Conservation (phyloP, 2,113 vertebrate species). For the Helogale parvula region DNA sequence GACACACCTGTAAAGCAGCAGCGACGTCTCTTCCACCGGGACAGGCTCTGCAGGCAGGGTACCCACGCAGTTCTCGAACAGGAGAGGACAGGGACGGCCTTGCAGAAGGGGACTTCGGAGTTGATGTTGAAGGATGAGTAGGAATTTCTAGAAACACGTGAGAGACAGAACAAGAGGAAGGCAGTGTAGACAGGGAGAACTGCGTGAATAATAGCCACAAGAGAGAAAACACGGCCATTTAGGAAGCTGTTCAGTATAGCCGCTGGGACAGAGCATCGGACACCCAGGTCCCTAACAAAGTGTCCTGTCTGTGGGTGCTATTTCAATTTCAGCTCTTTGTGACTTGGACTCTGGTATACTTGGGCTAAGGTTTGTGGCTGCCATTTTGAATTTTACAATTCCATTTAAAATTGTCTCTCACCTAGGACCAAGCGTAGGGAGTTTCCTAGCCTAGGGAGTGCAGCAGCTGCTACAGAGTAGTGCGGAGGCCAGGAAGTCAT, state of each 20-base stretch:
- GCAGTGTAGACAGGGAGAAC: neutral
- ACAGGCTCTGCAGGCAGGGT: neutral
- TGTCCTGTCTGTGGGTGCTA: neutral
- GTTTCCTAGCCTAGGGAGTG: constrained; percentile 49
- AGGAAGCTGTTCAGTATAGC: neutral
- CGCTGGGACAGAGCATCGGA: neutral
- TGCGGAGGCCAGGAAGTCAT: neutral
- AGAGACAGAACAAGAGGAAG: neutral
- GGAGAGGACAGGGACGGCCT: neutral
- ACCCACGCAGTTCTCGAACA: neutral
- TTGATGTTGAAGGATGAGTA: neutral
- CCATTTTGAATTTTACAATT: constrained; percentile 48
- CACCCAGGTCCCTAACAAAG: neutral
- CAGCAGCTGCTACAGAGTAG: neutral
- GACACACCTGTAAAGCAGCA: neutral
- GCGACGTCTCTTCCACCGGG: neutral
- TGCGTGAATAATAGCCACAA: neutral
- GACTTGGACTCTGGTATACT: neutral
- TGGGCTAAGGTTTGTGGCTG: neutral
- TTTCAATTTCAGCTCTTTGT: neutral
- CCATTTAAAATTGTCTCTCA: constrained; percentile 17
- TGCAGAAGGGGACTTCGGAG: neutral
- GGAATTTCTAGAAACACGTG: neutral
- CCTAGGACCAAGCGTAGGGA: constrained; percentile 10
- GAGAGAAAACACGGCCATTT: neutral